Evolutionary conservation across 2,113 vertebrate species (phyloP), one percentile per base, ranked within the genome.

Genomic region (Leptobrachium ailaonicum): DNA sequence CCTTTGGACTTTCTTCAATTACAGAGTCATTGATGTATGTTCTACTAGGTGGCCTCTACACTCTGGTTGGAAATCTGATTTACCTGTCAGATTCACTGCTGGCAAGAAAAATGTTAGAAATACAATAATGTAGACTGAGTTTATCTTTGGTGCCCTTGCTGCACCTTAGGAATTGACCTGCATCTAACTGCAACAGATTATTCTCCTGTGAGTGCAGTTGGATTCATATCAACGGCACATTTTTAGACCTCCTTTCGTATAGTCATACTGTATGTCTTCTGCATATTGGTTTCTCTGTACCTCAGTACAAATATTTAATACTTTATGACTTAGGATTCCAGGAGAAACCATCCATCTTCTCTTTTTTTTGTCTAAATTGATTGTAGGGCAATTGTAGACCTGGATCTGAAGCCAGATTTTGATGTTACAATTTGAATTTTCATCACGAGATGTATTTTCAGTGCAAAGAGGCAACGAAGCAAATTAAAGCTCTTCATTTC

Each of bases 11-110:
- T 44, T 42, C 40, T 77, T 64, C 70, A 73, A 79, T 79, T 73
- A 73, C 40, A 41, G 10, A 79, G 77, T 50, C 77, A 73, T 79
- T 79, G 69, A 79, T 73, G 45, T 79, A 79, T 79, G 77, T 66
- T 79, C 70, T 79, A 43, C 71, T 9, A 12, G 58, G 62, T 79
- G 70, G 60, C 77, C 77, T 54, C 69, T 42, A 54, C 42, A 40
- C 47, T 72, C 40, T 73, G 20, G 32, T 32, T 20, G 45, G 60
- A 71, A 73, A 79, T 72, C 69, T 73, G 77, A 79, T 79, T 58
- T 78, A 79, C 71, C 56, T 73, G 69, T 73, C 60, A 72, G 70
- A 73, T 73, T 56, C 60, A 64, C 72, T 73, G 60, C 69, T 60
- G 54, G 60, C 32, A 73, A 66, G 70, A 79, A 54, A 71, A 78